phyloP scores from a whole-genome alignment of 2,797 vertebrate species.

The Pteropus rufus region DNA sequence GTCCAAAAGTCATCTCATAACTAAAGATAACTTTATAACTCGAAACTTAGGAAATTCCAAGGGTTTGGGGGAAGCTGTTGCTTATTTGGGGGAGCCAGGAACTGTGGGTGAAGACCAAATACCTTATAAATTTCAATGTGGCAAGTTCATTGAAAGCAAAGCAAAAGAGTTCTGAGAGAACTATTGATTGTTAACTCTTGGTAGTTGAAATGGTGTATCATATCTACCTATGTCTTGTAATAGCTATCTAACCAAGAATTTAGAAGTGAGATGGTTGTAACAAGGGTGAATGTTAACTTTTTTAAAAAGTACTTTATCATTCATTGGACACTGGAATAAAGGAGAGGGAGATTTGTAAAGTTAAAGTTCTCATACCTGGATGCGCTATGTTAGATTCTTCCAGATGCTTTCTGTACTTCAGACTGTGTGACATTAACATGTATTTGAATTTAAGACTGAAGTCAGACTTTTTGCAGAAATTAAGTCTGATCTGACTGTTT shows the following conservation, averaged over 20 bases:
- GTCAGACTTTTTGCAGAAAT: not conserved
- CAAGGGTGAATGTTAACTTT: not conserved
- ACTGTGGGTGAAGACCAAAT: not conserved
- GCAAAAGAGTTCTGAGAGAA: not conserved
- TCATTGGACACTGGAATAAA: not conserved
- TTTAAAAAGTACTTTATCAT: not conserved
- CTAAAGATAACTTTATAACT: not conserved
- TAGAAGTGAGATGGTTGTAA: not conserved
- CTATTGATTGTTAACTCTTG: not conserved
- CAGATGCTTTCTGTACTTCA: not conserved
- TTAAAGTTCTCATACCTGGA: not conserved
- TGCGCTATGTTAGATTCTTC: not conserved
- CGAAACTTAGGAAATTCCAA: not conserved
- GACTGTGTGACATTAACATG: not conserved
- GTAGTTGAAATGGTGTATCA: not conserved
- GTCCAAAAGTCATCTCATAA: not conserved
- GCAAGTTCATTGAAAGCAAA: not conserved
- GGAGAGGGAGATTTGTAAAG: not conserved
- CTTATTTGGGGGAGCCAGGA: not conserved
- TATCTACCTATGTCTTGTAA: not conserved
- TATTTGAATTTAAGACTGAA: constrained; percentile 25
- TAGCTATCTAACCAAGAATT: constrained; percentile 17
- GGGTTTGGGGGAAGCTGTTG: not conserved
- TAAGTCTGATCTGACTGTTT: not conserved
- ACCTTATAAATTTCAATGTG: not conserved